These are phyloP conservation scores for Heliconius erato DNA, from an alignment of 2,888 invertebrate genomes.

Conservation along the genomic window DNA sequence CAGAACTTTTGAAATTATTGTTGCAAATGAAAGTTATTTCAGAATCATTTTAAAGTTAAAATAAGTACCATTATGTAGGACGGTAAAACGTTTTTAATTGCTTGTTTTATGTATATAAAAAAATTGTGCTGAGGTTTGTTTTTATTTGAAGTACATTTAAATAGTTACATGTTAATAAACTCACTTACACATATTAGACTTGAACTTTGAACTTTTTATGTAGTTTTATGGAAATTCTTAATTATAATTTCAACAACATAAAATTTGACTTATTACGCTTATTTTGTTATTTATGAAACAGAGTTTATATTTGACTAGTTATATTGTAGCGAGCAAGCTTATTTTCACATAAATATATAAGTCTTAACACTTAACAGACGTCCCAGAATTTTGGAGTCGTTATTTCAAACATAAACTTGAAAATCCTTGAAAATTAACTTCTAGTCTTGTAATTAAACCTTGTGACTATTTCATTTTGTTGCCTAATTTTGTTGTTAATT, in stretches of 20 bases:
- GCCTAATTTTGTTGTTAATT: constrained; percentile 27
- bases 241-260: background rate
- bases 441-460: constrained; percentile 28
- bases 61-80: background rate
- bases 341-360: constrained; percentile 21
- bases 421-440: constrained; percentile 30
- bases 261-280: background rate
- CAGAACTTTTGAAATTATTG: constrained; percentile 9
- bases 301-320: background rate
- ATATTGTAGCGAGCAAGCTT: background rate
- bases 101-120: background rate
- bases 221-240: background rate
- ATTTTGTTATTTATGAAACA: background rate
- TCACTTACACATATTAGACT: background rate
- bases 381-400: constrained; percentile 1
- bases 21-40: constrained; percentile 5
- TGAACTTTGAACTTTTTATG: background rate
- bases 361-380: constrained; percentile 12
- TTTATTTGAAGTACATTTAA: background rate
- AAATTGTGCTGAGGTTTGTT: background rate
- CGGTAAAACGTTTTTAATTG: background rate
- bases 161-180: background rate
- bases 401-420: constrained; percentile 26
- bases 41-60: constrained; percentile 7
- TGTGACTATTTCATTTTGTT: constrained; percentile 29